Evolutionary conservation across 2,113 vertebrate species (phyloP).

Genomic region (Pipra filicauda): DNA sequence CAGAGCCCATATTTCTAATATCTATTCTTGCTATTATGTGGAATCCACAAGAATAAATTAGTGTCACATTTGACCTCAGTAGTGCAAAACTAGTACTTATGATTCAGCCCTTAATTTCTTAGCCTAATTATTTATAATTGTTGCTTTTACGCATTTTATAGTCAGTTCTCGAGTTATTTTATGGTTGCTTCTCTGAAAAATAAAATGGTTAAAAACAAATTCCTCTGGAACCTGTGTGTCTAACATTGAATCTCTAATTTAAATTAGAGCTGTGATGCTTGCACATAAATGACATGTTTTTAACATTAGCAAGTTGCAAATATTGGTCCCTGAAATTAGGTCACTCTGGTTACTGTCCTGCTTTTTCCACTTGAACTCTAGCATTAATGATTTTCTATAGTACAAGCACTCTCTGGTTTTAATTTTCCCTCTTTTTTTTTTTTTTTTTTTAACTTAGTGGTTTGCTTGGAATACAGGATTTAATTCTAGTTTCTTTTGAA

Average conservation of each 20-base stretch:
- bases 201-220: not conserved
- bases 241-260: not conserved
- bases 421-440: not conserved
- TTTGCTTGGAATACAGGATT: not conserved
- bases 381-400: not conserved
- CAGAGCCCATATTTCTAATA: not conserved
- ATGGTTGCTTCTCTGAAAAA: not conserved
- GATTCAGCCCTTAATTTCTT: not conserved
- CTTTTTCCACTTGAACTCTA: constrained; percentile 39
- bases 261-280: not conserved
- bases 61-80: not conserved
- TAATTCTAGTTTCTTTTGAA: not conserved
- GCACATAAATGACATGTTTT: not conserved
- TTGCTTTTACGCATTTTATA: not conserved
- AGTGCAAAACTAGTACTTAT: not conserved
- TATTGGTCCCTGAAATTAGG: constrained; percentile 4
- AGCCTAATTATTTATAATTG: not conserved
- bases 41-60: not conserved
- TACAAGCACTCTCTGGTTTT: not conserved
- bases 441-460: not conserved
- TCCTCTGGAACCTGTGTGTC: not conserved
- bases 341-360: not conserved
- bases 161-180: not conserved
- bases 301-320: not conserved
- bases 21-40: not conserved